Conservation (phyloP, 2,888 invertebrate genomes). For the Euplexia lucipara region DNA sequence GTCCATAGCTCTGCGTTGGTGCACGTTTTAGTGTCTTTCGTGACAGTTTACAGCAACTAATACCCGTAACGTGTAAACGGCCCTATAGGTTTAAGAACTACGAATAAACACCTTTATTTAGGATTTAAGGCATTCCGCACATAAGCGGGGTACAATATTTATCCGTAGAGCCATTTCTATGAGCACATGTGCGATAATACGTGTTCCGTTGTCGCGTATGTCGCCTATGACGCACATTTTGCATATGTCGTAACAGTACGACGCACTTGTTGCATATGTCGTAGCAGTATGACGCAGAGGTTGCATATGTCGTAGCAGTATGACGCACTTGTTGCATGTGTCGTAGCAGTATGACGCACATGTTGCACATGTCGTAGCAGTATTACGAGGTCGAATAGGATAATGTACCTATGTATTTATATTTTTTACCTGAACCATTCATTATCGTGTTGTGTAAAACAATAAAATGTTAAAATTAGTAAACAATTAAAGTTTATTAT, state of each 20-base stretch:
- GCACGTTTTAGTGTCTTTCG: constrained; percentile 27
- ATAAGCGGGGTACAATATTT: no score
- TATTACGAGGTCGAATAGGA: constrained; percentile 65
- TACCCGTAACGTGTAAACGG: constrained; percentile 12
- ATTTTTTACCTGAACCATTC: constrained; percentile 34
- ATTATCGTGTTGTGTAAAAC: constrained; percentile 32
- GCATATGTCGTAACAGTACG: no score
- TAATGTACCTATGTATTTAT: constrained; percentile 37
- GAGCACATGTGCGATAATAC: no score
- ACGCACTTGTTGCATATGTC: no score
- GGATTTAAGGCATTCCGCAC: background rate
- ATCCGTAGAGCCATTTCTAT: no score
- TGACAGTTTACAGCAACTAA: constrained; percentile 16
- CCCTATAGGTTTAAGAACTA: constrained; percentile 31
- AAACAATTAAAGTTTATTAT: background rate
- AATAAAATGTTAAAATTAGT: constrained; percentile 31
- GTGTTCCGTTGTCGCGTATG: no score
- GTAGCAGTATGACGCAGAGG: no score
- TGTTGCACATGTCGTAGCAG: constrained; percentile 49
- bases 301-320: no score
- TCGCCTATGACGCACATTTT: no score
- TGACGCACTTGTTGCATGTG: no score
- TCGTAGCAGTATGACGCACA: no score
- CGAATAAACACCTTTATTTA: constrained; percentile 26
- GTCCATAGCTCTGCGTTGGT: constrained; percentile 8